phyloP scores from a whole-genome alignment of 2,113 vertebrate species.

The Amblyopsis rosae region DNA sequence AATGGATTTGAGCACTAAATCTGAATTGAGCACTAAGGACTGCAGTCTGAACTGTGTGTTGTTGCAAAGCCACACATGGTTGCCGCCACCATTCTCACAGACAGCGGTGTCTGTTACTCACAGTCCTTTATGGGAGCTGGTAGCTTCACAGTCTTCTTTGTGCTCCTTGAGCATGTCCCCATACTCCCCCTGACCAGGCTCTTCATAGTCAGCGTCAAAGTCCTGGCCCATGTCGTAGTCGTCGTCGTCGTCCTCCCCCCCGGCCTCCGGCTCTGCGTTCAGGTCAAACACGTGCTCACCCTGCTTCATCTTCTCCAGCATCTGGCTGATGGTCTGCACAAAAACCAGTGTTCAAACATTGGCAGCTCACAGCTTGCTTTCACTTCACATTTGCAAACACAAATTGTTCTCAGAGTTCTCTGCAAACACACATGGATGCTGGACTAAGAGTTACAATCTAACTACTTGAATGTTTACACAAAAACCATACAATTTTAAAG shows the following conservation, averaged over 20 bases:
- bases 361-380: too few relatives aligned
- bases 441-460: too few relatives aligned
- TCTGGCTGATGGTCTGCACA: slow-evolving; percentile 82
- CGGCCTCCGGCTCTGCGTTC: slow-evolving; percentile 69
- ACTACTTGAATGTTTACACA: too few relatives aligned
- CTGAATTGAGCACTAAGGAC: too few relatives aligned
- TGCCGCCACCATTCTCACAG: background rate
- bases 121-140: slow-evolving; percentile 62
- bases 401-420: too few relatives aligned
- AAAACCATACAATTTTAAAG: too few relatives aligned
- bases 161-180: slow-evolving; percentile 64
- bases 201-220: slow-evolving; percentile 79
- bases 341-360: background rate
- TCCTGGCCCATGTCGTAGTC: slow-evolving; percentile 56
- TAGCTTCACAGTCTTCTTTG: slow-evolving; percentile 65
- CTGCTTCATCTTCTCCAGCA: slow-evolving; percentile 87
- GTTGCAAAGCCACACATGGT: background rate
- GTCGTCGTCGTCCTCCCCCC: slow-evolving; percentile 56
- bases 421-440: too few relatives aligned
- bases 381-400: too few relatives aligned
- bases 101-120: slow-evolving; percentile 33
- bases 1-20: too few relatives aligned
- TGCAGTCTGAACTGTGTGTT: background rate
- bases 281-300: slow-evolving; percentile 87
- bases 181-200: slow-evolving; percentile 32